These are phyloP conservation scores for Drosophila diplacantha DNA, from an alignment of 2,888 invertebrate genomes.

Conservation along the genomic window DNA sequence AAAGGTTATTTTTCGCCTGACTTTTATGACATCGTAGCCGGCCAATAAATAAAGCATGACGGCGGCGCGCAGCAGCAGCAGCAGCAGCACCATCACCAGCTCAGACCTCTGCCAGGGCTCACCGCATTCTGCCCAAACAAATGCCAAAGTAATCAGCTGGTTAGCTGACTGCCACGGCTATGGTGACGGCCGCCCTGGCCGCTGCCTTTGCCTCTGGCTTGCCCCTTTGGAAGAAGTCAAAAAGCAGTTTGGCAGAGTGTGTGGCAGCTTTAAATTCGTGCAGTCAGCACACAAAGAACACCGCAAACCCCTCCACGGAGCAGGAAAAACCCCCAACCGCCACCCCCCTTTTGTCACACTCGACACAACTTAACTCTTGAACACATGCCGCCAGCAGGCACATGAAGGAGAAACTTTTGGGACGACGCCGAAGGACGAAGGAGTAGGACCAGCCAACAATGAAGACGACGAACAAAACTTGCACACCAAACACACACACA, in stretches of 20 bases:
- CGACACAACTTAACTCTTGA: constrained; percentile 70
- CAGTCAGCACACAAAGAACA: constrained; percentile 56
- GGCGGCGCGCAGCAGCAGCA: constrained; percentile 25
- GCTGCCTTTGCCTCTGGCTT: constrained; percentile 17
- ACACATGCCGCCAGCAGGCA: constrained; percentile 72
- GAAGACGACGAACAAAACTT: constrained; percentile 9
- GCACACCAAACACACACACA: constrained; percentile 2
- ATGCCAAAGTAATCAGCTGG: constrained; percentile 69
- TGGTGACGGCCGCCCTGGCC: constrained; percentile 7
- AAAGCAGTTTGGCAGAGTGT: constrained; percentile 61
- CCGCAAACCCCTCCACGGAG: constrained; percentile 28
- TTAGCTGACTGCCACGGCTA: constrained; percentile 51
- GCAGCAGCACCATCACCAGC: constrained; percentile 25
- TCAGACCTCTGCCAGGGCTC: constrained; percentile 44
- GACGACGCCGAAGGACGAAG: constrained; percentile 31
- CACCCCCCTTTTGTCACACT: constrained; percentile 41
- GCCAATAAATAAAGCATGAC: constrained; percentile 60
- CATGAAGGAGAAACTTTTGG: constrained; percentile 66
- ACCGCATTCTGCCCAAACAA: constrained; percentile 54
- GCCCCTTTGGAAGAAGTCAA: constrained; percentile 56
- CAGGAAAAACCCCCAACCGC: neutral
- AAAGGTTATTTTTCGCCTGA: constrained; percentile 59
- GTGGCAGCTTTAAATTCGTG: constrained; percentile 68
- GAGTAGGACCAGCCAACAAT: constrained; percentile 28
- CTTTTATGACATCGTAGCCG: constrained; percentile 63